Base-by-base conservation (phyloP, 2,888 invertebrate species). In the Heliconius ethilla region DNA sequence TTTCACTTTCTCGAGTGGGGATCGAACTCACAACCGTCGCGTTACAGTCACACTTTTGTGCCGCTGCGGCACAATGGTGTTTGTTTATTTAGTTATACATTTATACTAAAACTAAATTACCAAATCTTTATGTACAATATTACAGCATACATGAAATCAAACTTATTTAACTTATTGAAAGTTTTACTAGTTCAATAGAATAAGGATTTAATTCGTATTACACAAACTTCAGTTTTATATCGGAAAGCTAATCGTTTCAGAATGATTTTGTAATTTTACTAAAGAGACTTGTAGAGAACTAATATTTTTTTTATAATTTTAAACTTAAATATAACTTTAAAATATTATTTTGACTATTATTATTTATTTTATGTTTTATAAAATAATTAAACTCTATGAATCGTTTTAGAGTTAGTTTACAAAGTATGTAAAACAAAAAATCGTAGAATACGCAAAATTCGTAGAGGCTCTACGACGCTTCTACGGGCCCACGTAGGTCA, bases 401-500 rank as follows among this genome's bases (percentile, higher is more conserved):
- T 51, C 3, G 18, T 51, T 51, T 18, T 51, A 7, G 51, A 51
- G 51, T 18, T 51, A 18, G 7, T 51, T 51, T 33, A 9, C 33
- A 33, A 7, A 33, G 9, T 33, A 33, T 33, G 33, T 33, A 33
- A 33, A 33, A 33, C 33, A 33, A 33, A 45, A 45, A 13, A 6
- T 45, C 13, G 45, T 45, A 45, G 45, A 45, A 45, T 45, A 55
- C 9, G 9, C 9, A 10, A 45, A 70, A 29, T n/a, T 13, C 55
- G 51, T 70, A 72, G 22, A 33, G 51, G 22, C 22, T 33, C 70
- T 72, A 72, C 70, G 33, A 15, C 11, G 29, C 2, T 11, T 70
- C 70, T 70, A 70, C 70, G 29, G 15, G 5, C 9, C 37, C n/a
- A 67, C 29, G 29, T 70, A 70, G 55, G 18, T 70, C 18, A 29